phyloP scores from a whole-genome alignment of 1,140 invertebrate species.

The Nephila pilipes region DNA sequence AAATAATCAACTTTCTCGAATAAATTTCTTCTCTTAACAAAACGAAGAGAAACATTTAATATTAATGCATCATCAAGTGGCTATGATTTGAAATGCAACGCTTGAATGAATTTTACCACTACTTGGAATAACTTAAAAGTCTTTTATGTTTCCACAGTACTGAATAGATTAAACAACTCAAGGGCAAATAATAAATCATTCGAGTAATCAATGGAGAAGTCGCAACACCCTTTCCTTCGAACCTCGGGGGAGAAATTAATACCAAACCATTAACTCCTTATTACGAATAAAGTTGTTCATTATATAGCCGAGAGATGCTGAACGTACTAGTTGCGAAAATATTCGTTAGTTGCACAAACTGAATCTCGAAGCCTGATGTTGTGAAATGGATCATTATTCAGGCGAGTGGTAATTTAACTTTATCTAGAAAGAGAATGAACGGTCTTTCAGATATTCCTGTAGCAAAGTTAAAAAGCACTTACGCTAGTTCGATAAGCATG shows the following conservation, averaged over 20 bases:
- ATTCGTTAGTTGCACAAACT: background rate
- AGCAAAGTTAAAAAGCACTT: conserved; percentile 32
- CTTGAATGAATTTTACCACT: background rate
- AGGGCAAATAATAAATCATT: background rate
- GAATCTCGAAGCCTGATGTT: background rate
- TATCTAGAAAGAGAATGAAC: background rate
- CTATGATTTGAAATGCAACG: background rate
- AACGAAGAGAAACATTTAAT: no score
- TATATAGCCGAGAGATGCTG: background rate
- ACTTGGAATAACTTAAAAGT: background rate
- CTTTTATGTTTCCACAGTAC: conserved; percentile 3
- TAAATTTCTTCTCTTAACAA: no score
- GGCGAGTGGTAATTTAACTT: conserved; percentile 7
- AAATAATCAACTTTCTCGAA: no score
- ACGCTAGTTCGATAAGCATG: conserved; percentile 25
- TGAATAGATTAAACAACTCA: background rate
- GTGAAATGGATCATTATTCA: conserved; percentile 33
- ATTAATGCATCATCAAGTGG: no score
- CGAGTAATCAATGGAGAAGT: background rate
- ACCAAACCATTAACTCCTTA: conserved; percentile 43
- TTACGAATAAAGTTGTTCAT: conserved; percentile 34
- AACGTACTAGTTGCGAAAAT: conserved; percentile 10
- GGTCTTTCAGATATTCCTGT: background rate
- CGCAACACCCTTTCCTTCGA: background rate
- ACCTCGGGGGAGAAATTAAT: conserved; percentile 27